Conservation (phyloP, 2,113 vertebrate species). For the Grantiella picta region DNA sequence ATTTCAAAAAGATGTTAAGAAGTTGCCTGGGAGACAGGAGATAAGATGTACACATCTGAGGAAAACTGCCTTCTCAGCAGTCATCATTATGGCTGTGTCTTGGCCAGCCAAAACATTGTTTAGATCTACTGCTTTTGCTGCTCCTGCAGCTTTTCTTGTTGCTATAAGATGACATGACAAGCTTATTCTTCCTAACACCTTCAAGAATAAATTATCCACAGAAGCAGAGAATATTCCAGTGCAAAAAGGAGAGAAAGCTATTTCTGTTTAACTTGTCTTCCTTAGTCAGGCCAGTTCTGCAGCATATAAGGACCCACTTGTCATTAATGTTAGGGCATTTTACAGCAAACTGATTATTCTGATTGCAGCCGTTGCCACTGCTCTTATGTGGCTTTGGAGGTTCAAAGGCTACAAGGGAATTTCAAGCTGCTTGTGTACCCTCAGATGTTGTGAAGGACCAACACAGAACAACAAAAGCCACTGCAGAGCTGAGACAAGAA, state of each 20-base stretch:
- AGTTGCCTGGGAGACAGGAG: neutral
- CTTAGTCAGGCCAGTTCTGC: neutral
- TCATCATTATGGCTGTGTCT: neutral
- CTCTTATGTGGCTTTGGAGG: accelerated
- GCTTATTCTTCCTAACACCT: neutral
- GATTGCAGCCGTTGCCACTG: neutral
- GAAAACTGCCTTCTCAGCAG: neutral
- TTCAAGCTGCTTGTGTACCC: neutral
- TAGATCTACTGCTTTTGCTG: neutral
- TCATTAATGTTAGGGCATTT: neutral
- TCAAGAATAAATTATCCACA: neutral
- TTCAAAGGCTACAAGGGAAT: neutral
- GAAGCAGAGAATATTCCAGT: neutral
- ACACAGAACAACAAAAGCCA: accelerated
- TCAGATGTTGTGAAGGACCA: neutral
- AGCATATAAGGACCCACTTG: neutral
- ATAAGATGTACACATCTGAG: neutral
- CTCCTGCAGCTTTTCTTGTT: neutral
- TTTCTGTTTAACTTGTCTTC: neutral
- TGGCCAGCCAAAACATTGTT: neutral
- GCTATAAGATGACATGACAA: neutral
- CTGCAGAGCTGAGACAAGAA: neutral
- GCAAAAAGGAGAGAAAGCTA: neutral
- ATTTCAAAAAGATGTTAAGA: neutral
- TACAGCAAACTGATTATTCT: accelerated